Base-by-base conservation (phyloP, 2,888 invertebrate genomes). In the Anagyrus pseudococci region DNA sequence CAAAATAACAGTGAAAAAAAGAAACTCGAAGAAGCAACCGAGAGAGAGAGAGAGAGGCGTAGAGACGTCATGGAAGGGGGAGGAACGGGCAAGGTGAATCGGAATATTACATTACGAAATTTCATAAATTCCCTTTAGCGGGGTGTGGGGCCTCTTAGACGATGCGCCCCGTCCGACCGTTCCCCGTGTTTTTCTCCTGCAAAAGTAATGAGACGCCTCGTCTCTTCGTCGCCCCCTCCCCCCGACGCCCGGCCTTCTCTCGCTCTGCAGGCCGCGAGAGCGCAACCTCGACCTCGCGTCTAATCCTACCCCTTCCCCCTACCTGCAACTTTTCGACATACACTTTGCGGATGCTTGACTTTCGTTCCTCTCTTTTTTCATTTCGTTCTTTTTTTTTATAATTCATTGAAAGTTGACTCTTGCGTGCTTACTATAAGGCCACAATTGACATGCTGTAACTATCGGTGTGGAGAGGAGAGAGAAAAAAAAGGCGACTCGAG, bases 121-220 rank as follows among this genome's bases (percentile, higher is more conserved):
- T 80, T 79, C 76, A 80, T 79, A 78, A 79, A 80, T 80, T 80
- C 80, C 70, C 79, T 80, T 80, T 80, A 77, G 73, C 37, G n/a
- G 2, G 15, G 40, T 23, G 40, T 23, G 13, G 15, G 17, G 29
- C 4, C 33, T 15, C 4, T 10, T 10, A 8, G 33, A 37, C 8
- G 33, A 37, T 75, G 72, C 70, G 72, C 70, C 70, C 71, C 69
- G 72, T n/a, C n/a, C 70, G 74, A 70, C 54, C 66, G 50, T 29
- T 69, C 62, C 70, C 69, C 72, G 75, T 77, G 77, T 80, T 80
- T 80, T 78, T 77, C 75, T 69, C 71, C 29, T 80, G 77, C 76
- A 80, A 80, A 74, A 76, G 65, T 78, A 77, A 80, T 78, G 74
- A 77, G 66, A 43, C 43, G 46, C 56, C 25, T n/a, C 15, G 26